Conservation (phyloP, 2,888 invertebrate species). For the Tenthredo notha region DNA sequence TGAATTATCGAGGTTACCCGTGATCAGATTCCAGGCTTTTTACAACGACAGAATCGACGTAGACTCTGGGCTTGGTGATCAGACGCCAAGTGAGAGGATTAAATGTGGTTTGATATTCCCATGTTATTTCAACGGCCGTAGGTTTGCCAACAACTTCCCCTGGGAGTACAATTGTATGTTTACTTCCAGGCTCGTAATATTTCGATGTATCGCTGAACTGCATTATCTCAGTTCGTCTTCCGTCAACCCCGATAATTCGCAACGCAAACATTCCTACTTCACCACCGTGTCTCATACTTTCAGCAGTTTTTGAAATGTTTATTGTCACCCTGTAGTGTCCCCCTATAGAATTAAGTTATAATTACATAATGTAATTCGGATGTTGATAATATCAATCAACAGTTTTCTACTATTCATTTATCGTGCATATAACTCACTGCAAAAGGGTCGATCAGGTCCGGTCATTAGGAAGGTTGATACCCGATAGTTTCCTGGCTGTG, state of each 20-base stretch:
- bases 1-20: constrained; percentile 79
- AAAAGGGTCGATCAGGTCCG: constrained; percentile 85
- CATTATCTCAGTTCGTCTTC: constrained; percentile 82
- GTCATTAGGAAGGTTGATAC: constrained; percentile 87
- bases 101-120: constrained; percentile 89
- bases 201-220: constrained; percentile 80
- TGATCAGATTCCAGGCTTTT: constrained; percentile 87
- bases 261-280: constrained; percentile 88
- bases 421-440: constrained; percentile 83
- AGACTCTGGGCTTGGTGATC: constrained; percentile 86
- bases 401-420: not conserved
- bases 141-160: constrained; percentile 85
- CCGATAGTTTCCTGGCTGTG: constrained; percentile 75
- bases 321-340: constrained; percentile 89
- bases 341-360: constrained; percentile 79
- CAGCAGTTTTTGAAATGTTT: constrained; percentile 86
- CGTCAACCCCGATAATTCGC: constrained; percentile 83
- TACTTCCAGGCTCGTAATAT: constrained; percentile 87
- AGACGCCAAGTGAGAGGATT: constrained; percentile 93
- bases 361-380: not conserved
- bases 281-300: constrained; percentile 87
- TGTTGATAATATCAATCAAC: constrained; percentile 3
- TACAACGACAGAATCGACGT: constrained; percentile 85
- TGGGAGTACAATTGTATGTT: constrained; percentile 85
- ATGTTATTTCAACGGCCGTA: constrained; percentile 85